Percentiles rank a stretch among this genome's conserved stretches.
Evolutionary conservation across 1,140 invertebrate genomes (phyloP).

Genomic region (Zaprionus africanus): DNA sequence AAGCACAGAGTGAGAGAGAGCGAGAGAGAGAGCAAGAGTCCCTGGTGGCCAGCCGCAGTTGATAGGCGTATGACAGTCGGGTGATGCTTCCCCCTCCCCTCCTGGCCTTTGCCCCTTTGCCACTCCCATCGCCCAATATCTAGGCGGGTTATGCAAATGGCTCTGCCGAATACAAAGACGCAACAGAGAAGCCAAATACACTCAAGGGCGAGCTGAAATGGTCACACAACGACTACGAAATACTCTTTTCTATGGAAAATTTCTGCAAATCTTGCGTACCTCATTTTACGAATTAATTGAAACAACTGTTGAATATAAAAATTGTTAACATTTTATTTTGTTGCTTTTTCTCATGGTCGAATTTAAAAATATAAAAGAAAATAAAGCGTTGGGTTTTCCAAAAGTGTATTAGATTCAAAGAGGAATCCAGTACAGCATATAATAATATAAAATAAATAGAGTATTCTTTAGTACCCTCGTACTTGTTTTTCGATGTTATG

Average conservation of each 20-base stretch:
- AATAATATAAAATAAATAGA: background rate
- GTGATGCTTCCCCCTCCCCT: background rate
- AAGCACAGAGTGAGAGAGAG: background rate
- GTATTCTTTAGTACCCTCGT: background rate
- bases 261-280: background rate
- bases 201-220: background rate
- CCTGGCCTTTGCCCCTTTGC: background rate
- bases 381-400: no score
- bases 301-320: no score
- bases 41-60: slow-evolving; percentile 24
- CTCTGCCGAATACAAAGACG: slow-evolving; percentile 13
- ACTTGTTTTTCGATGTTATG: background rate
- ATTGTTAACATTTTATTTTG: no score
- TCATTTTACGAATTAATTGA: no score
- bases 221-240: background rate
- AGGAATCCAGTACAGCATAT: background rate
- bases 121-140: slow-evolving; percentile 5
- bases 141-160: slow-evolving; percentile 38
- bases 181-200: background rate
- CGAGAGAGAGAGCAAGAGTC: background rate
- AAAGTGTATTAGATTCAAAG: background rate
- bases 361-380: background rate
- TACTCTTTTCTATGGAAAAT: background rate
- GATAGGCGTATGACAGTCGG: slow-evolving; percentile 25
- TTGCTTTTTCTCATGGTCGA: background rate